Conservation (phyloP, 2,113 vertebrate genomes). For the Myiagra hebetior region DNA sequence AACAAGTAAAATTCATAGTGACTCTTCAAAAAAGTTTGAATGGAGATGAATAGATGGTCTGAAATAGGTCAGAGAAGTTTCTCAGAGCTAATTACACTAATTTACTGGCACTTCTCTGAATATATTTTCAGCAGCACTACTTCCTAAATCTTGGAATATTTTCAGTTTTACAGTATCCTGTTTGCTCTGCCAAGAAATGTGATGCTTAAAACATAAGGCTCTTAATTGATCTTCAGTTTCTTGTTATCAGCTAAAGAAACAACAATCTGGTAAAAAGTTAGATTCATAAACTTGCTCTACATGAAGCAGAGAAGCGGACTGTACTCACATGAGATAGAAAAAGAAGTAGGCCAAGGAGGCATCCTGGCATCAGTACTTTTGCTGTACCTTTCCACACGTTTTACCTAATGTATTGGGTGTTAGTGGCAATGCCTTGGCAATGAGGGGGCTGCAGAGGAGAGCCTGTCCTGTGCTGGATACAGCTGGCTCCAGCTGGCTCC, state of each 20-base stretch:
- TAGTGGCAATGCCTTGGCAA: background rate
- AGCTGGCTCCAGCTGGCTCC: background rate
- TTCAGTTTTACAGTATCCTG: background rate
- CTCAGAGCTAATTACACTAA: background rate
- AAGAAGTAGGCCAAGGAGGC: background rate
- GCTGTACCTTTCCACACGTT: background rate
- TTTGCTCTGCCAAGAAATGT: background rate
- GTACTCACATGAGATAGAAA: background rate
- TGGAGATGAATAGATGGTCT: background rate
- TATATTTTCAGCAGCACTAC: background rate
- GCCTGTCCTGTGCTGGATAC: background rate
- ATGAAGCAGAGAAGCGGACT: background rate
- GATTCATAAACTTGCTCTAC: background rate
- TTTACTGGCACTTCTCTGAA: background rate
- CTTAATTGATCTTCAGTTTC: background rate
- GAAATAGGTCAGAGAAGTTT: background rate
- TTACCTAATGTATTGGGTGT: rapidly evolving
- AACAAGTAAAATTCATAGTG: background rate
- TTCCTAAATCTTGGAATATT: background rate
- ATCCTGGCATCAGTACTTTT: background rate
- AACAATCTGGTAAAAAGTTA: background rate
- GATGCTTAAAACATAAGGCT: background rate
- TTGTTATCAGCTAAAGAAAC: background rate
- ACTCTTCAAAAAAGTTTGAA: background rate
- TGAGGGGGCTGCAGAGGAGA: background rate